Base-by-base conservation (phyloP, 2,797 vertebrate genomes). In the Cyprinodon diabolis region DNA sequence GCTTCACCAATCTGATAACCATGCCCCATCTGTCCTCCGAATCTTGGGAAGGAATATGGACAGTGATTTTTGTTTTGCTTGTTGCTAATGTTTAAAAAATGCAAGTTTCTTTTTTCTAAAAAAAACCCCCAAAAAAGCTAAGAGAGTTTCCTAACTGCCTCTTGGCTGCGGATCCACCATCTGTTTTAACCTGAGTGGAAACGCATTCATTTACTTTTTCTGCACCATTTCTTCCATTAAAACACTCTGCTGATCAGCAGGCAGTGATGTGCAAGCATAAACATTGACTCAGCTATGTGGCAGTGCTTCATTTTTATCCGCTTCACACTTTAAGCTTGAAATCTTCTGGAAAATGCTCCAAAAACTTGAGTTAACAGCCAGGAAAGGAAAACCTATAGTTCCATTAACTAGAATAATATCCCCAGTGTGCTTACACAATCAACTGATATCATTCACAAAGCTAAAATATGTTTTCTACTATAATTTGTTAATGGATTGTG, bases 191-290 rank as follows among this genome's bases (percentile, higher is more conserved):
- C 60, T 65, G 74, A 81, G 48, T 57, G 48, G 66, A 72, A 75
- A 76, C 71, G 58, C 52, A 76, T 77, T 76, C 25, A 78, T 87
- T 86, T 83, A 54, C 54, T 78, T 71, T 66, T 80, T 87, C 80
- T 83, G 78, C 83, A 82, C 82, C 73, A 74, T 81, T 87, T 79
- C 76, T 75, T 77, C 52, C 69, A 57, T 73, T 80, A 75, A 58
- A 63, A 11, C 70, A 48, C 47, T 80, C 15, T 60, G 70, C 40
- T 66, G 43, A 63, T 74, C 70, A 47, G 52, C 73, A 75, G 57
- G 5, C 72, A 65, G 45, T 47, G 62, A 67, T 40, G 48, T 7
- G 19, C 57, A 65, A 78, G 52, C 72, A 68, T 54, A 68, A 69
- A 12, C 68, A n/a, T 58, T 19, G 47, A 71, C 25, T 71, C 7